Conservation (phyloP, 2,888 invertebrate species). For the Caenorhabditis imperialis region DNA sequence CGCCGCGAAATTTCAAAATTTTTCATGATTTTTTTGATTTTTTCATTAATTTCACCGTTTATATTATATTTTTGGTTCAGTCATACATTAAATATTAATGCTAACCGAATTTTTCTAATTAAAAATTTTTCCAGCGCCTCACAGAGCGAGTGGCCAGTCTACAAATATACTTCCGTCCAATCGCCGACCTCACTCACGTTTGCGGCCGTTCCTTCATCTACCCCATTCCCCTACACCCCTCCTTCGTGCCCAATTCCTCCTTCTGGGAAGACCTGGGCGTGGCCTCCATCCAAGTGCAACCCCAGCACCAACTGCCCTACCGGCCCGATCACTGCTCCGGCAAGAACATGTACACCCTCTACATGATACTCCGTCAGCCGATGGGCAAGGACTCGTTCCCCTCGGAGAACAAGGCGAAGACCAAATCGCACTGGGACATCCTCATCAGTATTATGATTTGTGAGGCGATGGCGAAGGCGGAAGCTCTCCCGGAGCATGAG, state of each 20-base stretch:
- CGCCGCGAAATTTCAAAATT: too few species aligned
- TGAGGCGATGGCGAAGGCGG: constrained; percentile 60
- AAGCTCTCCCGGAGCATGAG: constrained; percentile 48
- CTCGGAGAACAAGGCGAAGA: constrained; percentile 7
- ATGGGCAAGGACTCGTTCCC: constrained; percentile 69
- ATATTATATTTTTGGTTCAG: too few species aligned
- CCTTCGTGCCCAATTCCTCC: constrained; percentile 44
- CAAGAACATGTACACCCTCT: constrained; percentile 66
- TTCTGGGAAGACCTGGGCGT: constrained; percentile 53
- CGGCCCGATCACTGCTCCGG: constrained; percentile 49
- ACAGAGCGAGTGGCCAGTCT: constrained; percentile 51
- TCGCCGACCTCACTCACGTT: constrained; percentile 65
- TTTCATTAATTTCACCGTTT: too few species aligned
- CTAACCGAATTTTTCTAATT: not conserved
- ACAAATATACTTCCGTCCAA: constrained; percentile 59
- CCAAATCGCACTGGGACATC: constrained; percentile 44
- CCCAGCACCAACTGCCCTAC: constrained; percentile 61
- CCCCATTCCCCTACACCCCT: constrained; percentile 61
- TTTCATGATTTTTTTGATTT: too few species aligned
- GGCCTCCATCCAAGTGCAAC: constrained; percentile 8
- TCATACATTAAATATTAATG: not conserved
- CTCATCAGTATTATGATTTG: constrained; percentile 53
- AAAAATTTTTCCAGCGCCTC: constrained; percentile 59
- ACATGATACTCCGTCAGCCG: constrained; percentile 73
- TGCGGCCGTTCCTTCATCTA: constrained; percentile 60